phyloP scores from a whole-genome alignment of 1,140 invertebrate genomes.

The Phocides pigmalion region DNA sequence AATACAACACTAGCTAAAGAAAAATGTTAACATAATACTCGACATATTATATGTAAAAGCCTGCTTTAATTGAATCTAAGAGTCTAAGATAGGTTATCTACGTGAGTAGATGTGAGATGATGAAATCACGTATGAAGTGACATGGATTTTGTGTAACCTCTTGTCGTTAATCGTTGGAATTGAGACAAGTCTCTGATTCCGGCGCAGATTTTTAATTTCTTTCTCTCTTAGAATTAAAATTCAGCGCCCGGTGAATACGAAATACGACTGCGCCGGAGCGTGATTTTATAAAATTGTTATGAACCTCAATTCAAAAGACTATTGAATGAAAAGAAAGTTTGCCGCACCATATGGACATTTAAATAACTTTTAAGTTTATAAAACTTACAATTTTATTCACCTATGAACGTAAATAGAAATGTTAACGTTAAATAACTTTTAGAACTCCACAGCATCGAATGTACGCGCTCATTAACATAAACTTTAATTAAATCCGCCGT shows the following conservation, averaged over 20 bases:
- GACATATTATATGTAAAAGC: too few relatives aligned
- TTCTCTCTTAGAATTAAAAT: constrained; percentile 67
- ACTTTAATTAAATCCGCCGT: constrained; percentile 51
- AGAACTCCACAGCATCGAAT: constrained; percentile 23
- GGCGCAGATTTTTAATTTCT: constrained; percentile 68
- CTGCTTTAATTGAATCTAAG: too few relatives aligned
- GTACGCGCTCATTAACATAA: constrained; percentile 35
- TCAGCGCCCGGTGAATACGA: constrained; percentile 60
- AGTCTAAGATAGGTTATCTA: too few relatives aligned
- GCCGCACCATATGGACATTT: constrained; percentile 19
- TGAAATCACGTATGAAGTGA: too few relatives aligned
- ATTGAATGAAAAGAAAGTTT: constrained; percentile 28
- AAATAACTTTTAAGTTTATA: constrained; percentile 8
- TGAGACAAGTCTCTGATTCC: constrained; percentile 47
- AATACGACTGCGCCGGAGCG: constrained; percentile 51
- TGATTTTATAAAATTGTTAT: constrained; percentile 46
- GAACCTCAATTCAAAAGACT: constrained; percentile 33
- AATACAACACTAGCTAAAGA: too few relatives aligned
- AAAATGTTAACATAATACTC: too few relatives aligned
- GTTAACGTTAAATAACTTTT: constrained; percentile 10
- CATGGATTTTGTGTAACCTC: too few relatives aligned
- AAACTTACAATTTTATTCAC: constrained; percentile 8
- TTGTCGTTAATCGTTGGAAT: constrained; percentile 4
- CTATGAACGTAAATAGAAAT: constrained; percentile 10
- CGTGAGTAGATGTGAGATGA: too few relatives aligned